Base-by-base conservation (phyloP, 2,888 invertebrate species). In the Acronicta aceris region DNA sequence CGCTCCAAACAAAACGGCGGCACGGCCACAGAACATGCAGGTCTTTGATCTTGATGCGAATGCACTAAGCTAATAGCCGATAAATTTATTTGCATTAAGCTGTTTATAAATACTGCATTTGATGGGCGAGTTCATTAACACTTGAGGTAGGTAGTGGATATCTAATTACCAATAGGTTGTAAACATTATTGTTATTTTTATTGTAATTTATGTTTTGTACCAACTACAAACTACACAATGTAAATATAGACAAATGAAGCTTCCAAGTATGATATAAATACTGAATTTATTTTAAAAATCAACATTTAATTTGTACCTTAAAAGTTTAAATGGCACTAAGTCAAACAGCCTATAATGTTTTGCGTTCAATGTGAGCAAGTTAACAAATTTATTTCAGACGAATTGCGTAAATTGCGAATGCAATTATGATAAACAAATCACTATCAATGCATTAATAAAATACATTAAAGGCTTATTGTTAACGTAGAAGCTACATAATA, bases 41-140 rank as follows among this genome's bases (percentile, higher is more conserved):
- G 84, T 84, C 82, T 87, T 87, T 89, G 87, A 89, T 87, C 87
- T 86, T 82, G 78, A 78, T 83, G 79, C 76, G 60, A 85, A 82
- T 77, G 79, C 75, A 79, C 79, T 46, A 74, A 65, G 74, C 59
- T 69, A 76, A 81, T 79, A 71, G 59, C 63, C 67, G 67, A 74
- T 76, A 69, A 61, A 67, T 61, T 70, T 76, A 64, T 74, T 74
- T 70, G 72, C 47, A 46, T 50, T 46, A 36, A 58, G 21, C 43
- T 78, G 74, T 74, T 77, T 74, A 69, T 74, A 74, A 79, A 76
- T 78, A 68, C 59, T 60, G 51, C 64, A 63, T 70, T 58, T 59
- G 33, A 53, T 38, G 52, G 33, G 50, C 30, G 67, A 50, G 66
- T 56, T 65, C 59, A 62, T 67, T 71, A 62, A 59, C 74, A 64